Evolutionary conservation across 1,140 invertebrate species (phyloP), one percentile per base, ranked within the genome.

Genomic region (Arion vulgaris): DNA sequence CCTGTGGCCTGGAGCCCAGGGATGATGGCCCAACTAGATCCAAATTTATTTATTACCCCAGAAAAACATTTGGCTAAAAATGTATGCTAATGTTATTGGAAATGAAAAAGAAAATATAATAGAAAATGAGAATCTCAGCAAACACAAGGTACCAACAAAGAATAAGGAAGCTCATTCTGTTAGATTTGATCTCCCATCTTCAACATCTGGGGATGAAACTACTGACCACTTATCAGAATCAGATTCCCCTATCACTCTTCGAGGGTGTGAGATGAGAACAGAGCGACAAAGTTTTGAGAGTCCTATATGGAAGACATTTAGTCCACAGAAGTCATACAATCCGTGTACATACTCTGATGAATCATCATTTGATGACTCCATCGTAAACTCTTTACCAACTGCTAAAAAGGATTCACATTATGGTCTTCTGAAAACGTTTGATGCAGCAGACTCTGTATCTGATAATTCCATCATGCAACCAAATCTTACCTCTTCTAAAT

Each of bases 11-110:
- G 66, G 85, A 87, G 71, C 77, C 82, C 78, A 38, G 80, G 80
- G 74, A 81, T 81, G 80, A 74, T 7, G 4, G 17, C 57, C 32
- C 57, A 57, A 36, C 74, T 68, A 66, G 39, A 87, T 39, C 84
- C 83, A 26, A 76, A 81, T 39, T 41, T 87, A 13, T 75, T 81
- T 79, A 75, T 87, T 17, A 87, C 84, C 23, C 85, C 84, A 75
- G 85, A 87, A 76, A 85, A 85, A 73, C 45, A 4, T 49, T 15
- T 32, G 28, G 13, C 66, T n/a, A n/a, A 75, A 28, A 49, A 51
- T 38, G 7, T 19, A 1, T 75, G 1, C 38, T 2, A 26, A 53
- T n/a, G 26, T 28, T 34, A 7, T 0, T 53, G 49, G 34, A 23
- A 4, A 57, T 62, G 53, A 77, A 45, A 75, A 15, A 28, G 26